Conservation (phyloP, 2,797 vertebrate genomes). For the Cyclopterus lumpus region DNA sequence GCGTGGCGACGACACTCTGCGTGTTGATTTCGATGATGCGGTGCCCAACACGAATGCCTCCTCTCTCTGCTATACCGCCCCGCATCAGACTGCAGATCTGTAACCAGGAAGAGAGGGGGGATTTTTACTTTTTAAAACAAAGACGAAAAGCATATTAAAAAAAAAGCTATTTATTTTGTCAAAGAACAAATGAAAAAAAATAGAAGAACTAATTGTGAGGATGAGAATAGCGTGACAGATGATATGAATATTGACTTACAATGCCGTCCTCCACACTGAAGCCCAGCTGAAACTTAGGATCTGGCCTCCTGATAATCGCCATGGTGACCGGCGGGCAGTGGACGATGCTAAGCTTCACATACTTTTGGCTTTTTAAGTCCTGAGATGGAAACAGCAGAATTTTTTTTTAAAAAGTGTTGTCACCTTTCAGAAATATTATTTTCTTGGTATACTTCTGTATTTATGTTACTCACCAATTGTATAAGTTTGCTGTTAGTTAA, state of each 20-base stretch:
- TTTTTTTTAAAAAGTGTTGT: background rate
- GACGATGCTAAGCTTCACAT: constrained; percentile 92
- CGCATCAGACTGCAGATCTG: constrained; percentile 98
- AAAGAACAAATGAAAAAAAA: background rate
- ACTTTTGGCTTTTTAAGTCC: constrained; percentile 90
- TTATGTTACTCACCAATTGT: background rate
- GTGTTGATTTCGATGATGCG: constrained; percentile 98
- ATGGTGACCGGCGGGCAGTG: constrained; percentile 96
- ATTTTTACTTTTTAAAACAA: background rate
- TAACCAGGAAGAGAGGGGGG: background rate
- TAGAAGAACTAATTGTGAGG: background rate
- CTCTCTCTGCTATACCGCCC: constrained; percentile 93
- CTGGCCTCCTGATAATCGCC: constrained; percentile 91
- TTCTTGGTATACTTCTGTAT: background rate
- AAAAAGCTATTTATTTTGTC: background rate
- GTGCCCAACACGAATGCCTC: constrained; percentile 95
- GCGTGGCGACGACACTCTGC: constrained; percentile 94
- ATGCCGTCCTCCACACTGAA: constrained; percentile 97
- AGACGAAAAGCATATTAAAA: background rate
- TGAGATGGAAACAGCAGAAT: constrained; percentile 57
- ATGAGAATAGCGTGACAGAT: background rate
- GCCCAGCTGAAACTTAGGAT: constrained; percentile 92
- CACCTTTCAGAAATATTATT: background rate
- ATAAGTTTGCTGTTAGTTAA: background rate
- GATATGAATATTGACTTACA: constrained; percentile 79